Evolutionary conservation across 2,888 invertebrate species (phyloP), one percentile per base, ranked within the genome.

Genomic region (Plagodis pulveraria): DNA sequence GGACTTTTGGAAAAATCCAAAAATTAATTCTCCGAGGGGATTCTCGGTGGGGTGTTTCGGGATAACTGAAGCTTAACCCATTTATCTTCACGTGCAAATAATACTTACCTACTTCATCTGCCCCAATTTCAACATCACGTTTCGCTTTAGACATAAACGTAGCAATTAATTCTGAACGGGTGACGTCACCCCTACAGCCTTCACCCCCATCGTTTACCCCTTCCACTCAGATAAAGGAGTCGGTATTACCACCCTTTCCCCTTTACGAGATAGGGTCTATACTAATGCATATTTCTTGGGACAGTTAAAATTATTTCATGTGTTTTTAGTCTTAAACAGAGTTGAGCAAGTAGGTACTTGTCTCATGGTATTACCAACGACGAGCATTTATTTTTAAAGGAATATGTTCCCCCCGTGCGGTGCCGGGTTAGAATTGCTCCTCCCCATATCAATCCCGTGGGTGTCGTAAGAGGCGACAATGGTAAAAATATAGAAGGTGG

Each of bases 81-180:
- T 48, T 42, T 55, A 43, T 49, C 10, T 47, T 9, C 34, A 50
- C 44, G 43, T 50, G 42, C 58, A 50, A 58, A 54, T 63, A 38
- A 54, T 50, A 58, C 58, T 54, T 58, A 56, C 56, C 54, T 58
- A 53, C 49, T 56, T 52, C 58, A 56, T 61, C 44, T 58, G 60
- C 51, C 58, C 61, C 81, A 86, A 84, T 87, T 86, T 78, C 66
- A 75, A 71, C 88, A 86, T 88, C 86, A 83, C 82, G 80, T 81
- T 81, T 74, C 78, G 70, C 69, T 44, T 44, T 36, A 69, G 74
- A 83, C 88, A 86, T 84, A 81, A 86, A 81, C 85, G 81, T 76
- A 76, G 89, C 89, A 91, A 92, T 92, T 91, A 92, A 92, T 92
- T 86, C 85, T 78, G 78, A 74, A 74, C 73, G 87, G 87, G 89